These are phyloP conservation scores for Eunapius fragilis DNA, from an alignment of 37 sponge, comb jelly and placozoan genomes.

Conservation along the genomic window DNA sequence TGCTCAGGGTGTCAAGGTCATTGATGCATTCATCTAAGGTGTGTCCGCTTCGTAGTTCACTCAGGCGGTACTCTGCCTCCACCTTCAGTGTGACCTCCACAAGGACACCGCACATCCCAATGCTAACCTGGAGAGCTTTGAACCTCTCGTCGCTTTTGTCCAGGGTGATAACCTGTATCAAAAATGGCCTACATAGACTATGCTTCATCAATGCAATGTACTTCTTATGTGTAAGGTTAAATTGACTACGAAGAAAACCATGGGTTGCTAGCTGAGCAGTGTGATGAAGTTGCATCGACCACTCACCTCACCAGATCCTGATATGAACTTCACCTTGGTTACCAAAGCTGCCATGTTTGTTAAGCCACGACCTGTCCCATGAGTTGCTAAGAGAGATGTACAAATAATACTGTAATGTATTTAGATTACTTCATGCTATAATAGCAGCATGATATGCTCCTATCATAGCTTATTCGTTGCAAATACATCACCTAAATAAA, in stretches of 20 bases:
- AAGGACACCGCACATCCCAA: constrained; percentile 60
- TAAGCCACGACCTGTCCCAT: constrained; percentile 46
- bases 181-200: too few species aligned
- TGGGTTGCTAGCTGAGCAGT: too few species aligned
- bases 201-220: too few species aligned
- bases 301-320: constrained; percentile 58
- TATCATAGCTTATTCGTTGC: too few species aligned
- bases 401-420: too few species aligned
- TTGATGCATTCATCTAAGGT: constrained; percentile 45
- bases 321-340: constrained; percentile 36
- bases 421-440: background rate
- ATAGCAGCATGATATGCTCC: too few species aligned
- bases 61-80: constrained; percentile 26
- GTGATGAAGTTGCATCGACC: too few species aligned
- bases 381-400: too few species aligned
- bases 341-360: constrained; percentile 52
- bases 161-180: constrained; percentile 33
- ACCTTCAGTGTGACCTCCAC: constrained; percentile 55
- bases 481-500: too few species aligned
- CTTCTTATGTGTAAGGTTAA: too few species aligned
- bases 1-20: constrained; percentile 19
- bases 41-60: constrained; percentile 40
- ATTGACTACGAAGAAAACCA: too few species aligned
- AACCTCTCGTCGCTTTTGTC: constrained; percentile 22
- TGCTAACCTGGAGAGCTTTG: constrained; percentile 59